Evolutionary conservation across 2,113 vertebrate species (phyloP), one percentile per base, ranked within the genome.

Genomic region (Megalops atlanticus): DNA sequence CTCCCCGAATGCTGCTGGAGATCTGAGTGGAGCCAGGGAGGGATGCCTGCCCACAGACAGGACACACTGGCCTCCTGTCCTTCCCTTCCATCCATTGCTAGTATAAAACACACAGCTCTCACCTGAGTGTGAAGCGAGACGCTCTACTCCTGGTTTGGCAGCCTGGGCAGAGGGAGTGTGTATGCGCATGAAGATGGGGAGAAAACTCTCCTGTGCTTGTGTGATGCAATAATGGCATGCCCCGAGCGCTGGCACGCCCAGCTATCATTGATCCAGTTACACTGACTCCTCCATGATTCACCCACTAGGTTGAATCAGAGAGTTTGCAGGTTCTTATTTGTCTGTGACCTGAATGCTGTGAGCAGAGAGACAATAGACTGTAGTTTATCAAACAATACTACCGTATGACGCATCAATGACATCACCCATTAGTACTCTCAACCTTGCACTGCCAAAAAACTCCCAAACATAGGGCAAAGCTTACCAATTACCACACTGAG

Each of bases 61-160:
- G 76, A 58, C 49, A 38, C 35, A n/a, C 33, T 64, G 47, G 76
- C 36, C 21, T 18, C 35, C 21, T 31, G 15, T 43, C n/a, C 40
- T 21, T 6, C 16, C 33, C 40, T 4, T 27, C 74, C 24, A 15
- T 16, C 64, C 14, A 16, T 10, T 10, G 14, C n/a, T 21, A n/a
- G n/a, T 21, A 15, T 8, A 27, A 77, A 43, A 43, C 33, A 72
- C n/a, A 11, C 35, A 21, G 24, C 24, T 4, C 47, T n/a, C 35
- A 52, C 33, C 16, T 11, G 12, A 27, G 33, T 35, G 3, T 4
- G 87, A 87, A 80, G 86, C 80, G 84, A 87, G 83, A 87, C 89
- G 69, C 89, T 91, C 89, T 88, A 90, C 75, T 89, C 88, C 86
- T 86, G 86, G 36, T 24, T 36, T 21, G 68, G 41, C 64, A 71